Evolutionary conservation across 1,140 invertebrate species (phyloP).

Genomic region (Pseudachorutes palmiensis): DNA sequence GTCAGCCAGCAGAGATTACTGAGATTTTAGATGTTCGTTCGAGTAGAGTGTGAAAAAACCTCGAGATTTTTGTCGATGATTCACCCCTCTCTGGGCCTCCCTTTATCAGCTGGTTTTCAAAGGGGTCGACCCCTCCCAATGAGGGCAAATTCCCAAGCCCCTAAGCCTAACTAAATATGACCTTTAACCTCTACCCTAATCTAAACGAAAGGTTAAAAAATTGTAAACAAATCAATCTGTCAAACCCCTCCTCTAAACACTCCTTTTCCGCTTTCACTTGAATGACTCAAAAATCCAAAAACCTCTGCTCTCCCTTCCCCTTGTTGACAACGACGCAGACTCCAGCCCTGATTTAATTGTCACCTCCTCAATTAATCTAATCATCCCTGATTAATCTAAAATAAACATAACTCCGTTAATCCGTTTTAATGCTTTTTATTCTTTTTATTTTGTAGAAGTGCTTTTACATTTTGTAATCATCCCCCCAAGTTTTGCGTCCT

Average conservation of each 20-base stretch:
- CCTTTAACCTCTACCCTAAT: no score
- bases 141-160: no score
- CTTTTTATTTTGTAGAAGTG: not conserved
- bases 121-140: no score
- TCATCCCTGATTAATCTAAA: not conserved
- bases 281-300: not conserved
- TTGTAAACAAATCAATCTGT: not conserved
- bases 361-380: no score
- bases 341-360: not conserved
- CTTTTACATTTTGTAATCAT: constrained; percentile 1
- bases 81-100: no score
- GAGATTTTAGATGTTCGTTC: no score
- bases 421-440: not conserved
- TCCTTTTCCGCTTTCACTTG: constrained; percentile 3
- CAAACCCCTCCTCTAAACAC: not conserved
- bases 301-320: not conserved
- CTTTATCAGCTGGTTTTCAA: no score
- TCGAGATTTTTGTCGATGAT: no score
- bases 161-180: no score
- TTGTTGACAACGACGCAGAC: not conserved
- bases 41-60: no score
- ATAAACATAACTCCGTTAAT: not conserved
- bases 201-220: no score
- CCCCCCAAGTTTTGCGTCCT: not conserved
- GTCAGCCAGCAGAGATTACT: no score